These are phyloP conservation scores for Watsonalla cultraria DNA, from an alignment of 2,888 invertebrate genomes.

Conservation along the genomic window DNA sequence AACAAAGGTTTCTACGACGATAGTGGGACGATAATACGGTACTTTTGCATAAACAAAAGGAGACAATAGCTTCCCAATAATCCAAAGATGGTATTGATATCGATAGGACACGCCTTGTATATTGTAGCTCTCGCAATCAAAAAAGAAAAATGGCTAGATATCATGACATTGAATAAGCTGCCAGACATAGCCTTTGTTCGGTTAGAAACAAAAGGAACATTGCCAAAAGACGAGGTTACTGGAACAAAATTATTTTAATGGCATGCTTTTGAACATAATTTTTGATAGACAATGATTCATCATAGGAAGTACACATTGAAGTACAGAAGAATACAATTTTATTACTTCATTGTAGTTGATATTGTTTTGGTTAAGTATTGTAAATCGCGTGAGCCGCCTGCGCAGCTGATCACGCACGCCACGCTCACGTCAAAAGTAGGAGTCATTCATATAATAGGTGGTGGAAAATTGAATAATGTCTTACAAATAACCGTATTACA, in stretches of 20 bases:
- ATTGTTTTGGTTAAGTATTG: conserved; percentile 2
- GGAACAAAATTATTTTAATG: conserved; percentile 38
- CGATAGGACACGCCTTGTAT: conserved; percentile 28
- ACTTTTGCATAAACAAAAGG: conserved; percentile 40
- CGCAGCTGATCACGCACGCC: conserved; percentile 43
- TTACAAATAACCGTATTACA: conserved; percentile 43
- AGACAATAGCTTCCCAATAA: conserved; percentile 38
- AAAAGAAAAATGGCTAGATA: conserved; percentile 13
- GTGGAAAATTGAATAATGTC: conserved; percentile 64
- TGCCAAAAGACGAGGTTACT: conserved; percentile 49
- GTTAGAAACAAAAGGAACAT: conserved; percentile 37
- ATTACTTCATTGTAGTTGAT: background rate
- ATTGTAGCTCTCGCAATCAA: conserved; percentile 33
- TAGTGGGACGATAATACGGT: conserved; percentile 39
- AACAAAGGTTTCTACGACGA: conserved; percentile 24
- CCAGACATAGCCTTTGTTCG: conserved; percentile 36
- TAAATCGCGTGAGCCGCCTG: conserved; percentile 48
- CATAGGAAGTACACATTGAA: conserved; percentile 26
- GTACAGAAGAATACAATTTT: conserved; percentile 13
- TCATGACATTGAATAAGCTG: conserved; percentile 33
- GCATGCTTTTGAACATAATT: conserved; percentile 35
- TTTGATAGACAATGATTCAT: conserved; percentile 48
- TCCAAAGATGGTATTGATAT: conserved; percentile 35
- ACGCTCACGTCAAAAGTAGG: conserved; percentile 24
- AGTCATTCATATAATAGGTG: conserved; percentile 47